Evolutionary conservation across 2,888 invertebrate species (phyloP).

Genomic region (Abrostola tripartita): DNA sequence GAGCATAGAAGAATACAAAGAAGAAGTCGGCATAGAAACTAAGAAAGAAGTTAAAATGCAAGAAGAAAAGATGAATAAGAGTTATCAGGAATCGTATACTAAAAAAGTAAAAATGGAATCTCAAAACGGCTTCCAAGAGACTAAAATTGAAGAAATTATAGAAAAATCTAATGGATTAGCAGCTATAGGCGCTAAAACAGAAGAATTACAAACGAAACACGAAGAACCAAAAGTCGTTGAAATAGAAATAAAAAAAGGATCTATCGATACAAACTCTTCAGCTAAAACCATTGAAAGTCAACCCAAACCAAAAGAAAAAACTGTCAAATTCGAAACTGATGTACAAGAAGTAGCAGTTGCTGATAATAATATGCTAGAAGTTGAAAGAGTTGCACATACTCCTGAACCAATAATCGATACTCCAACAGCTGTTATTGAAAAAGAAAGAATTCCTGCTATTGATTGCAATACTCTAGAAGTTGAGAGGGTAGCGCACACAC

Average conservation of each 20-base stretch:
- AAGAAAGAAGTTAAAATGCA: constrained; percentile 49
- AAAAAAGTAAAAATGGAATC: constrained; percentile 19
- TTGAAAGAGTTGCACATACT: constrained; percentile 4
- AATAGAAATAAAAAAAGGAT: background rate
- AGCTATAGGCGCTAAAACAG: constrained; percentile 4
- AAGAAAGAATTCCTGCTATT: background rate
- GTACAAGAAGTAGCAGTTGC: background rate
- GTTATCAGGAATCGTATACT: constrained; percentile 27
- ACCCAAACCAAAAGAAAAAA: constrained; percentile 7
- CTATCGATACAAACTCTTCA: constrained; percentile 4
- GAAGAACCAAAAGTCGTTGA: background rate
- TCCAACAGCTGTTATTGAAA: background rate
- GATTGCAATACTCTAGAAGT: constrained; percentile 1
- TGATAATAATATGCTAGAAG: constrained; percentile 12
- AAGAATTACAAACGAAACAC: no score
- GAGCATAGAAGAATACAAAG: constrained; percentile 83
- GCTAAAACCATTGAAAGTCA: constrained; percentile 26
- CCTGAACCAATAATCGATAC: background rate
- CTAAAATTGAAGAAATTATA: constrained; percentile 37
- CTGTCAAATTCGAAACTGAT: constrained; percentile 13
- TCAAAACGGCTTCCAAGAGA: constrained; percentile 29
- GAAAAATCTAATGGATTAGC: constrained; percentile 27
- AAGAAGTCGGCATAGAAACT: constrained; percentile 75
- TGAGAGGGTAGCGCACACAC: background rate
- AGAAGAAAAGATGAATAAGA: constrained; percentile 42